These are phyloP conservation scores for Thumatha senex DNA, from an alignment of 2,888 invertebrate species.

Conservation along the genomic window DNA sequence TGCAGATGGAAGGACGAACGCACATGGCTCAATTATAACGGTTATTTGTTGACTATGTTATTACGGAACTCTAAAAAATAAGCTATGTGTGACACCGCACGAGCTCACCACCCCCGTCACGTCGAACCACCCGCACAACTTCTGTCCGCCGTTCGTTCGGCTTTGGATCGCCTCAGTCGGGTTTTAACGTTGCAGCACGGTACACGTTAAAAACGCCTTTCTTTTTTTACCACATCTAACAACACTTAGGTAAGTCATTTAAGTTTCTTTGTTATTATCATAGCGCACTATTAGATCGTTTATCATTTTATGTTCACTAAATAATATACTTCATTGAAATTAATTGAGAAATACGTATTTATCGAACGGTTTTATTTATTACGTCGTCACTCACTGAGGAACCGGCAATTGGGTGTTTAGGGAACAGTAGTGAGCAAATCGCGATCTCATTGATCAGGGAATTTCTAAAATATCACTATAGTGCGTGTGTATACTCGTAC, in stretches of 20 bases:
- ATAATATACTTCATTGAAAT: slow-evolving; percentile 1
- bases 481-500: too few relatives aligned
- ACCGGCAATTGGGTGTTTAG: slow-evolving; percentile 41
- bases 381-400: slow-evolving; percentile 41
- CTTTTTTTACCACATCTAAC: slow-evolving; percentile 48
- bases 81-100: slow-evolving; percentile 31
- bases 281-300: slow-evolving; percentile 11
- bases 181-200: slow-evolving; percentile 57
- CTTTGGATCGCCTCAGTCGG: slow-evolving; percentile 54
- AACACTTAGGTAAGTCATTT: slow-evolving; percentile 61
- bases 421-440: slow-evolving; percentile 29
- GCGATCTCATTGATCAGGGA: slow-evolving; percentile 45
- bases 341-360: slow-evolving; percentile 12
- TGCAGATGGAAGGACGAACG: too few relatives aligned
- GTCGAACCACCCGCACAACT: slow-evolving; percentile 29
- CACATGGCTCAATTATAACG: too few relatives aligned
- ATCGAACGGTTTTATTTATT: slow-evolving; percentile 27
- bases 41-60: too few relatives aligned
- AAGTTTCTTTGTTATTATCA: slow-evolving; percentile 21
- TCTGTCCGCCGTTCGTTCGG: slow-evolving; percentile 23
- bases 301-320: slow-evolving; percentile 4
- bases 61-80: too few relatives aligned
- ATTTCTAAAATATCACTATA: slow-evolving; percentile 15
- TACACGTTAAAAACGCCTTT: slow-evolving; percentile 50
- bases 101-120: slow-evolving; percentile 52